These are phyloP conservation scores for Trinorchestia longiramus DNA, from an alignment of 1,140 invertebrate genomes.

Conservation along the genomic window DNA sequence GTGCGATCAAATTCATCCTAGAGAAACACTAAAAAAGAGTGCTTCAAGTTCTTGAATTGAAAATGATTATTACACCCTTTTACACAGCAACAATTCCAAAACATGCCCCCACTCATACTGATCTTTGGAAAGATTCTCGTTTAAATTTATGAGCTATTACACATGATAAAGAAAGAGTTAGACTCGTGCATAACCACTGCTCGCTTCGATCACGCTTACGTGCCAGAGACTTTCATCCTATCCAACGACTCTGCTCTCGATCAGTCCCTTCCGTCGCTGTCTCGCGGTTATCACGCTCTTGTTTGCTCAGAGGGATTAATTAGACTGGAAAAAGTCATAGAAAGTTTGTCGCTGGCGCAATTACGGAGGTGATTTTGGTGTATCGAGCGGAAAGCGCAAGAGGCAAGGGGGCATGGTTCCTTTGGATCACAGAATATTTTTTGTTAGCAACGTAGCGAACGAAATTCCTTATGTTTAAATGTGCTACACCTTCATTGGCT, in stretches of 20 bases:
- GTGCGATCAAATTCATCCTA: background rate
- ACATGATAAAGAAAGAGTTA: too few relatives aligned
- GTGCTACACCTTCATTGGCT: background rate
- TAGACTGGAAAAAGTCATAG: slow-evolving; percentile 23
- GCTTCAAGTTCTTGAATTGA: too few relatives aligned
- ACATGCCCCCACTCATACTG: too few relatives aligned
- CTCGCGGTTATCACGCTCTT: background rate
- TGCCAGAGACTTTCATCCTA: background rate
- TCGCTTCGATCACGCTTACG: background rate
- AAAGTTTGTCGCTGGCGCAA: slow-evolving; percentile 11
- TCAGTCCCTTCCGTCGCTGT: background rate
- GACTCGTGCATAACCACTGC: too few relatives aligned
- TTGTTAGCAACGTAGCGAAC: background rate
- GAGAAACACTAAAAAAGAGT: background rate
- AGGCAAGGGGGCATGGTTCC: background rate
- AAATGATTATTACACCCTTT: too few relatives aligned
- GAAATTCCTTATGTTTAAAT: background rate
- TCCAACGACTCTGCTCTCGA: background rate
- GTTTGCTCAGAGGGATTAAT: slow-evolving; percentile 27
- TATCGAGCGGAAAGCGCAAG: background rate
- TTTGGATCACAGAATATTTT: background rate
- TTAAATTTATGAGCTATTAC: too few relatives aligned
- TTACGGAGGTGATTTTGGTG: background rate
- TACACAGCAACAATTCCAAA: too few relatives aligned
- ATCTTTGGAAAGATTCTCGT: too few relatives aligned